Percentiles rank a stretch among this genome's conserved stretches.
Evolutionary conservation across 2,113 vertebrate species (phyloP).

Genomic region (Varanus komodoensis): DNA sequence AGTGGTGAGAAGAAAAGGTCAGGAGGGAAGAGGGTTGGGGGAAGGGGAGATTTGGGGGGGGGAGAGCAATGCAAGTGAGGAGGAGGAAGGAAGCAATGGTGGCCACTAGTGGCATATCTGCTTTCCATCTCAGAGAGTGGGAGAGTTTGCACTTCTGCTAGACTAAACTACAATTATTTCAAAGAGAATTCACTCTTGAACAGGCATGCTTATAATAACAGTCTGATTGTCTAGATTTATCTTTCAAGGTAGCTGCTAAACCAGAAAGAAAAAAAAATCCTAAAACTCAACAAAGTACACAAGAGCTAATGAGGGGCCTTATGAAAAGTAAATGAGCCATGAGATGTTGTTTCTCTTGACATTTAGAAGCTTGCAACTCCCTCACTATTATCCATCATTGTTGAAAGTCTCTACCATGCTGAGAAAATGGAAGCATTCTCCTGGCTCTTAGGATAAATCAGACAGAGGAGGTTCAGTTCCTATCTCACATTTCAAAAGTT

Average conservation of each 20-base stretch:
- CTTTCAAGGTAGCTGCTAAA: not conserved
- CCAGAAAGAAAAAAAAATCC: not conserved
- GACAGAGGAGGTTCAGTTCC: not conserved
- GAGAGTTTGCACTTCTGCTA: not conserved
- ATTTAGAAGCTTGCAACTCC: not conserved
- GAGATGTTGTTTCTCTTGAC: not conserved
- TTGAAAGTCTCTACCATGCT: not conserved
- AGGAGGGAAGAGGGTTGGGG: too few relatives aligned
- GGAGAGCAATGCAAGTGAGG: too few relatives aligned
- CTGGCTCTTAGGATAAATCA: not conserved
- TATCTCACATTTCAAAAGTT: not conserved
- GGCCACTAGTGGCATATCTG: too few relatives aligned
- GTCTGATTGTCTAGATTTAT: not conserved
- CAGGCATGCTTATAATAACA: not conserved
- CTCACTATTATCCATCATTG: not conserved
- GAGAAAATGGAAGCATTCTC: not conserved
- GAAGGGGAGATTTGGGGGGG: too few relatives aligned
- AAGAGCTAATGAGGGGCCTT: not conserved
- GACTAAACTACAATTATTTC: not conserved
- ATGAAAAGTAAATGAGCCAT: not conserved
- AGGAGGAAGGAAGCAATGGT: too few relatives aligned
- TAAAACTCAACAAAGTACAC: not conserved
- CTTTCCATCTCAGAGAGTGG: too few relatives aligned
- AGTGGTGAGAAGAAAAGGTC: too few relatives aligned
- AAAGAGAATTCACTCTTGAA: constrained; percentile 1